phyloP scores from a whole-genome alignment of 2,113 vertebrate genomes.

The Mesitornis unicolor region DNA sequence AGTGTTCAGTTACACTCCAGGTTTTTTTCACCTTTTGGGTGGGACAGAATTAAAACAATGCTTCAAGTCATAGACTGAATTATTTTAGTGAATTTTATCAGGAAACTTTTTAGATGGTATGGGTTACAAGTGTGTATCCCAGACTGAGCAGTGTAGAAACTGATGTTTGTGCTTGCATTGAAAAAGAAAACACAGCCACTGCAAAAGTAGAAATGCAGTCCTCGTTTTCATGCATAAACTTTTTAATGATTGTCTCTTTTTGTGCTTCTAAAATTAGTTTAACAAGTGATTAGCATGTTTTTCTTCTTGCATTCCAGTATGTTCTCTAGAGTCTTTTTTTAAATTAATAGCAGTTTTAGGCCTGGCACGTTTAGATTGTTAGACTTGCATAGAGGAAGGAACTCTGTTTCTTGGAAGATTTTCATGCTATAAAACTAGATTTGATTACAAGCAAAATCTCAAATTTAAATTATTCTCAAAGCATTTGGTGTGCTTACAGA shows the following conservation, averaged over 20 bases:
- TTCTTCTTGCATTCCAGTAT: not conserved
- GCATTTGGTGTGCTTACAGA: not conserved
- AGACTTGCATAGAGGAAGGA: not conserved
- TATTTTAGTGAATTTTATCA: conserved; percentile 2
- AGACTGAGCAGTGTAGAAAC: not conserved
- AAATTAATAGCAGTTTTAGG: not conserved
- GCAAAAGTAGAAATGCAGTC: not conserved
- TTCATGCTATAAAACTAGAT: not conserved
- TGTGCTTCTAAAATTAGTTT: not conserved
- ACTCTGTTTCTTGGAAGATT: not conserved
- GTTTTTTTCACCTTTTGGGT: not conserved
- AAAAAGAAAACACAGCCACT: not conserved
- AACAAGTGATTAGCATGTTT: not conserved
- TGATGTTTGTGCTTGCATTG: not conserved
- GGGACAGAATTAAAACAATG: not conserved
- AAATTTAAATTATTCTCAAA: not conserved
- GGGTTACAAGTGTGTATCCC: not conserved
- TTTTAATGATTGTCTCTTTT: not conserved
- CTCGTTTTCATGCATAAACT: not conserved
- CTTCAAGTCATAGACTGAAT: not conserved
- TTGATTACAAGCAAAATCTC: not conserved
- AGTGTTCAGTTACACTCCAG: not conserved
- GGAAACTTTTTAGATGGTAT: not conserved
- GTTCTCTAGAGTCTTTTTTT: not conserved
- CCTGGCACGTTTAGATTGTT: not conserved